Conservation (phyloP, 2,113 vertebrate genomes). For the Ceratotherium simum region DNA sequence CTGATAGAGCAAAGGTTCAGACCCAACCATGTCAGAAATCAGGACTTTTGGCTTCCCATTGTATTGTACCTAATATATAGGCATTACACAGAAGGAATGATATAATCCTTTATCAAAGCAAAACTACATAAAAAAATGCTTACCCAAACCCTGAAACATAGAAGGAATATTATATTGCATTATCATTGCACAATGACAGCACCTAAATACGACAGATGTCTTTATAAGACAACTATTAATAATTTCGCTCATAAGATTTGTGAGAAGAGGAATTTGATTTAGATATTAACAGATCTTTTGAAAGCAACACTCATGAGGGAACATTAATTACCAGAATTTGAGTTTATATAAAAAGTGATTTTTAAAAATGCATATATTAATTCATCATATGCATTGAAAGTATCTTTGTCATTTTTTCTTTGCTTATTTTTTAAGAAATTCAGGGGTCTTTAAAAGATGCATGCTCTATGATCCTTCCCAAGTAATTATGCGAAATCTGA, state of each 20-base stretch:
- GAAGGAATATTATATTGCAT: background rate
- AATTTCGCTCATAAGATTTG: background rate
- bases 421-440: background rate
- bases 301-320: background rate
- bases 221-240: background rate
- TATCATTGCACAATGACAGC: rapidly evolving
- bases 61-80: background rate
- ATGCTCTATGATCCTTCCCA: background rate
- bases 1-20: background rate
- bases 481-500: background rate
- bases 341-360: background rate
- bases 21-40: background rate
- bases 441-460: background rate
- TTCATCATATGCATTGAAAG: background rate
- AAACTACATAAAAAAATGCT: background rate
- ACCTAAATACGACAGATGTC: no score
- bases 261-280: background rate
- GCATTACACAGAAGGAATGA: background rate
- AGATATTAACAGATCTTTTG: background rate
- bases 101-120: background rate
- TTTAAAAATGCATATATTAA: background rate
- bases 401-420: background rate
- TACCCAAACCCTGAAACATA: background rate
- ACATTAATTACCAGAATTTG: background rate
- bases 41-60: background rate